These are phyloP conservation scores for Seira musarum DNA, from an alignment of 2,888 invertebrate species.

Conservation along the genomic window DNA sequence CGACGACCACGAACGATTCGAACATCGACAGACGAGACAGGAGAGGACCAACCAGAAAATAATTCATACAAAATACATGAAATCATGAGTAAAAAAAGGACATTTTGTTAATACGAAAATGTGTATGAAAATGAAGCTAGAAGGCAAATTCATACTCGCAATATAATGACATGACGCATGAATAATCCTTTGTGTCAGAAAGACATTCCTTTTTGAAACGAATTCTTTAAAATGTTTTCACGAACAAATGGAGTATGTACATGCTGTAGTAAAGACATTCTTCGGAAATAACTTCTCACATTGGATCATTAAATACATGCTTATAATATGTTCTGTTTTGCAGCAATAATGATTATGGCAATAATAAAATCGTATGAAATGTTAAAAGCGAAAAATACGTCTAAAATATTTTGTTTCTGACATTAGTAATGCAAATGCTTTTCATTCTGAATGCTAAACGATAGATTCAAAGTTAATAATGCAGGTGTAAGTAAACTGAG, in stretches of 20 bases:
- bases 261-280: background rate
- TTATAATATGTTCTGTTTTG: no score
- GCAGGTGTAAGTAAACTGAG: no score
- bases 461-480: background rate
- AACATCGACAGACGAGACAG: background rate
- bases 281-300: background rate
- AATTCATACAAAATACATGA: constrained; percentile 19
- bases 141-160: background rate
- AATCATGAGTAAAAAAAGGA: constrained; percentile 17
- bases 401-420: background rate
- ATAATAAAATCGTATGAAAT: background rate
- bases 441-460: background rate
- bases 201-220: no score
- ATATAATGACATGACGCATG: background rate
- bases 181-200: background rate
- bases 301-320: background rate
- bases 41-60: background rate
- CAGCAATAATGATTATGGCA: background rate
- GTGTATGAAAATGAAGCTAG: constrained; percentile 2
- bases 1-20: background rate
- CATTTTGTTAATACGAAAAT: constrained; percentile 8
- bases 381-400: background rate
- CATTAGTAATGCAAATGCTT: background rate
- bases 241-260: background rate
- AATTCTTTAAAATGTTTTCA: background rate